Evolutionary conservation across 2,797 vertebrate genomes (phyloP).

Genomic region (Merluccius polli): DNA sequence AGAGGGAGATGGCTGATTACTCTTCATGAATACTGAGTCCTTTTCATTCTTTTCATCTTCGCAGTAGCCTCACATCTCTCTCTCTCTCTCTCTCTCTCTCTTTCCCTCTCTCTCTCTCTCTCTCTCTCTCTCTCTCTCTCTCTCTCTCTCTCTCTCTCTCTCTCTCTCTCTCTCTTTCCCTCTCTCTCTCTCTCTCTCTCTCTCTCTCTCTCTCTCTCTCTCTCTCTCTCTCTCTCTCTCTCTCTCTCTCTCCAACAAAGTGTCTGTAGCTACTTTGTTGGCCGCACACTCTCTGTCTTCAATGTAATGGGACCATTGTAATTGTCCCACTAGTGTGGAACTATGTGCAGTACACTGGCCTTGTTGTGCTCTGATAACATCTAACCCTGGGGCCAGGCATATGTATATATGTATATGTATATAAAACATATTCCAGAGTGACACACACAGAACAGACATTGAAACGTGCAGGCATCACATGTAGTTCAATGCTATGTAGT

Average conservation of each 20-base stretch:
- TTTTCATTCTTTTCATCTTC: constrained; percentile 59
- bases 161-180: too few species aligned
- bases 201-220: background rate
- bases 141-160: too few species aligned
- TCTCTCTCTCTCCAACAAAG: background rate
- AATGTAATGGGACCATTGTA: constrained; percentile 21
- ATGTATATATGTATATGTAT: background rate
- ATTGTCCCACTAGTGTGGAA: constrained; percentile 35
- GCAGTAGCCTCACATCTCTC: constrained; percentile 28
- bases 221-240: background rate
- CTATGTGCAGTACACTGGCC: constrained; percentile 26
- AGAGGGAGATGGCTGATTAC: constrained; percentile 57
- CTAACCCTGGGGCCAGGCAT: constrained; percentile 10
- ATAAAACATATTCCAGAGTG: background rate
- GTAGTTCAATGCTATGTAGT: background rate
- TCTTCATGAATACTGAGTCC: constrained; percentile 55
- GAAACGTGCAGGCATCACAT: background rate
- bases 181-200: background rate
- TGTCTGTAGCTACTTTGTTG: constrained; percentile 43
- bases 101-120: background rate
- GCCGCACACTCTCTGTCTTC: constrained; percentile 16
- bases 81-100: background rate
- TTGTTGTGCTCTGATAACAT: constrained; percentile 16
- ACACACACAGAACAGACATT: background rate
- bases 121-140: background rate